Conservation (phyloP, 2,797 vertebrate genomes). For the Eupleurogrammus muticus region DNA sequence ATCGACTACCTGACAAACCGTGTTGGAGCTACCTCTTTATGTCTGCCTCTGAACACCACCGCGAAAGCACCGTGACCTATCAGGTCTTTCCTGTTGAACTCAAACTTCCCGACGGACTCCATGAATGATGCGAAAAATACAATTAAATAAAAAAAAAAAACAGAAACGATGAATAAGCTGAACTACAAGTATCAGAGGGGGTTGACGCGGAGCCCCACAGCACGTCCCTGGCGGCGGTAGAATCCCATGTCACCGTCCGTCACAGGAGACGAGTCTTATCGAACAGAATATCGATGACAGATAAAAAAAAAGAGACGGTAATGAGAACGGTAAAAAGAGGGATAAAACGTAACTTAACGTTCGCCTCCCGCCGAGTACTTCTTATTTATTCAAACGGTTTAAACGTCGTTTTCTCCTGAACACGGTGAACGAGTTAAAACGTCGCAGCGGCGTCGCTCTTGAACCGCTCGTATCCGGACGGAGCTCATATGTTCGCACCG, state of each 20-base stretch:
- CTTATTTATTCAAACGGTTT: neutral
- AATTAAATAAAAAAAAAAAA: too few species aligned
- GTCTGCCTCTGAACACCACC: constrained; percentile 96
- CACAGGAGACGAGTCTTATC: constrained; percentile 52
- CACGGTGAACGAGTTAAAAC: neutral
- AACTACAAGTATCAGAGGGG: constrained; percentile 37
- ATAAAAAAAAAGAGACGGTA: constrained; percentile 27
- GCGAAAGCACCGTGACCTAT: constrained; percentile 97
- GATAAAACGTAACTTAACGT: constrained; percentile 22
- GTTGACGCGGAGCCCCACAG: constrained; percentile 58
- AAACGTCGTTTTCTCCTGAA: neutral
- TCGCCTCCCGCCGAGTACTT: neutral
- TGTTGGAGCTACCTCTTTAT: constrained; percentile 88
- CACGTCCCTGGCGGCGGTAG: constrained; percentile 58
- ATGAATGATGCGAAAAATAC: constrained; percentile 67
- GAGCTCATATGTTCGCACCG: constrained; percentile 43
- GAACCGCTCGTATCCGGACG: constrained; percentile 15
- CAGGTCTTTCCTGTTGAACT: constrained; percentile 95
- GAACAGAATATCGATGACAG: constrained; percentile 10
- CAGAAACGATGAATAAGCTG: neutral
- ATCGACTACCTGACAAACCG: neutral
- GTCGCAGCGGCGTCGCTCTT: neutral
- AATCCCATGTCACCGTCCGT: constrained; percentile 75
- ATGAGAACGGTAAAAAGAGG: constrained; percentile 33
- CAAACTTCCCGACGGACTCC: constrained; percentile 94